Evolutionary conservation across 2,888 invertebrate species (phyloP).

Genomic region (Drosophila basisetae): DNA sequence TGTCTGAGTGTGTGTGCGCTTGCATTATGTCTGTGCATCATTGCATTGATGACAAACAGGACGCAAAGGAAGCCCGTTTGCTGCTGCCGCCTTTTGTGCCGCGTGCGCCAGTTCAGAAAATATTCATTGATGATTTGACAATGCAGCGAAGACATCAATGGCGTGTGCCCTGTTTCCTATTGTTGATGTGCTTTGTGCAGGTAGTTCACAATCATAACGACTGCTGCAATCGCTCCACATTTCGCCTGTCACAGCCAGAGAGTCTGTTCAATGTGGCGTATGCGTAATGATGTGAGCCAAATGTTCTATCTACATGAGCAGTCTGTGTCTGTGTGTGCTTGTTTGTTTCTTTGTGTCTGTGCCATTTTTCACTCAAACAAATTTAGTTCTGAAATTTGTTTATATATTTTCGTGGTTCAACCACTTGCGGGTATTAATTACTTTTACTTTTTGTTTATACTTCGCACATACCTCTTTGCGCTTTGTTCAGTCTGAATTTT

Average conservation of each 20-base stretch:
- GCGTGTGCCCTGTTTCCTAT: constrained; percentile 80
- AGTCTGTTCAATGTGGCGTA: constrained; percentile 33
- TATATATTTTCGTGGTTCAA: constrained; percentile 13
- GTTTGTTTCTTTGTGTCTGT: background rate
- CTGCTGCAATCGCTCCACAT: constrained; percentile 36
- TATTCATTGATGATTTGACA: constrained; percentile 69
- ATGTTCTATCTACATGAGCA: background rate
- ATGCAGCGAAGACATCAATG: constrained; percentile 51
- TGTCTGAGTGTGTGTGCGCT: constrained; percentile 4
- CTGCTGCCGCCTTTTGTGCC: constrained; percentile 35
- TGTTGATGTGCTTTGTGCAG: constrained; percentile 75
- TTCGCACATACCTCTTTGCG: background rate
- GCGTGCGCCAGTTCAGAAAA: constrained; percentile 55
- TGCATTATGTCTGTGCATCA: constrained; percentile 47
- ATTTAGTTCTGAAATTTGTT: background rate
- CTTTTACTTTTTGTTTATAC: constrained; percentile 41
- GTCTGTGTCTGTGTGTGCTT: constrained; percentile 1
- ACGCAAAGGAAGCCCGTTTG: constrained; percentile 58
- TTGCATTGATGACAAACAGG: constrained; percentile 37
- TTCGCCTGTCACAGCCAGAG: constrained; percentile 1
- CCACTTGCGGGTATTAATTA: constrained; percentile 33
- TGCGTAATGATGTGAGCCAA: constrained; percentile 58
- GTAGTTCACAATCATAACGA: constrained; percentile 39
- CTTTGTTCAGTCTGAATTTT: background rate
- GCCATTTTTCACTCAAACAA: constrained; percentile 1